Evolutionary conservation across 2,888 invertebrate species (phyloP).

Genomic region (Philereme transversata): DNA sequence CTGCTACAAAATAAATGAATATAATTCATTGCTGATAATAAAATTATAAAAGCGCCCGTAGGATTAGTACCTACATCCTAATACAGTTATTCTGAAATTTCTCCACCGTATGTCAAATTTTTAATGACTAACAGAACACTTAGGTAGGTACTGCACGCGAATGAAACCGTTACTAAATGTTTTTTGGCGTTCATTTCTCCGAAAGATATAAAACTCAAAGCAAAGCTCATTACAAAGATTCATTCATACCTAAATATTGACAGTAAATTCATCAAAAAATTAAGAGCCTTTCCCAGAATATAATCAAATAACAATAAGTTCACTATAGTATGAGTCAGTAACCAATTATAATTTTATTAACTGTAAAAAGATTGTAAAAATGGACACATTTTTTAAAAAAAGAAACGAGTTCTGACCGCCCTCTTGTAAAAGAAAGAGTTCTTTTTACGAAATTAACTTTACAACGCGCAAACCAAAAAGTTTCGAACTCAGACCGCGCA

Average conservation of each 20-base stretch:
- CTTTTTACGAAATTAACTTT: slow-evolving; percentile 32
- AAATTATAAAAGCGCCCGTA: not conserved
- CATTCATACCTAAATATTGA: too few relatives aligned
- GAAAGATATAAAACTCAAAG: not conserved
- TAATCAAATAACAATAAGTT: too few relatives aligned
- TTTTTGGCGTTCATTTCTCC: slow-evolving; percentile 13
- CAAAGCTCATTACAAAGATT: too few relatives aligned
- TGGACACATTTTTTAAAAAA: slow-evolving; percentile 19
- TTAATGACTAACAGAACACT: slow-evolving; percentile 20
- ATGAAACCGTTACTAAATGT: slow-evolving; percentile 20
- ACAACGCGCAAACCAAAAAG: slow-evolving; percentile 11
- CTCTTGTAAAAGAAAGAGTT: slow-evolving; percentile 18
- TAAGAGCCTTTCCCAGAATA: too few relatives aligned
- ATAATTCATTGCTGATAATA: not conserved
- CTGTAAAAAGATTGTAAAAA: slow-evolving; percentile 18
- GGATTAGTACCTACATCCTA: not conserved
- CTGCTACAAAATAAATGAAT: not conserved
- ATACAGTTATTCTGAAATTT: not conserved
- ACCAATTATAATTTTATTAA: slow-evolving; percentile 16
- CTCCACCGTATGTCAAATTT: not conserved
- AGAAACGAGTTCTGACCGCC: slow-evolving; percentile 23
- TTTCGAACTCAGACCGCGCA: slow-evolving; percentile 5
- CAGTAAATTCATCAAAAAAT: too few relatives aligned
- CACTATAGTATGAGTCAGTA: slow-evolving; percentile 8
- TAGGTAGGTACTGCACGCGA: not conserved